Evolutionary conservation across 2,888 invertebrate species (phyloP).

Genomic region (Subacronicta megacephala): DNA sequence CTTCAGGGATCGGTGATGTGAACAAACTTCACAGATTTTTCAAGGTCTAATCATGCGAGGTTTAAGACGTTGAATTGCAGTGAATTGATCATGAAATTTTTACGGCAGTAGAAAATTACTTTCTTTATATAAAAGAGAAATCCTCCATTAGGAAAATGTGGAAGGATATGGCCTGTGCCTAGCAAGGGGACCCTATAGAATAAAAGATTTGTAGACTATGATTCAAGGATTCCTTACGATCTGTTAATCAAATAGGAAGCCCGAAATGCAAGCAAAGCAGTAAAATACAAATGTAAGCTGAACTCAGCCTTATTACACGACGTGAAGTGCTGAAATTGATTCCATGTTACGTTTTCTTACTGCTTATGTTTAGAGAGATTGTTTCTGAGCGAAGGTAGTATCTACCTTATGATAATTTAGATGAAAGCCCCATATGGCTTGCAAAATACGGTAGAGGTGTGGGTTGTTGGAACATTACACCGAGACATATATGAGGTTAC

Average conservation of each 20-base stretch:
- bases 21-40: slow-evolving; percentile 60
- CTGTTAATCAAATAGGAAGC: too few species aligned
- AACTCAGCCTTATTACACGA: too few species aligned
- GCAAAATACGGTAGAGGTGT: slow-evolving; percentile 21
- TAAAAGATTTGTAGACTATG: too few species aligned
- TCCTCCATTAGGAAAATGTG: background rate
- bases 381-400: background rate
- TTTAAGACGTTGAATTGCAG: slow-evolving; percentile 6
- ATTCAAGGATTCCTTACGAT: too few species aligned
- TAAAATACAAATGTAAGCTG: too few species aligned
- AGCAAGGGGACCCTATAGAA: too few species aligned
- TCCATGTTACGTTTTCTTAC: background rate
- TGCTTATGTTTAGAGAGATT: background rate
- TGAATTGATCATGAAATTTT: background rate
- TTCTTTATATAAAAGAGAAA: background rate
- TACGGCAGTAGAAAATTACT: background rate
- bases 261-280: too few species aligned
- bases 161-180: too few species aligned
- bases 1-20: slow-evolving; percentile 62
- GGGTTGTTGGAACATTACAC: slow-evolving; percentile 46
- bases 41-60: slow-evolving; percentile 43
- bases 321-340: too few species aligned
- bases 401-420: slow-evolving; percentile 1
- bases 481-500: slow-evolving; percentile 42
- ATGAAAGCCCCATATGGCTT: slow-evolving; percentile 17